Base-by-base conservation (phyloP, 2,113 vertebrate genomes). In the Aythya baeri region DNA sequence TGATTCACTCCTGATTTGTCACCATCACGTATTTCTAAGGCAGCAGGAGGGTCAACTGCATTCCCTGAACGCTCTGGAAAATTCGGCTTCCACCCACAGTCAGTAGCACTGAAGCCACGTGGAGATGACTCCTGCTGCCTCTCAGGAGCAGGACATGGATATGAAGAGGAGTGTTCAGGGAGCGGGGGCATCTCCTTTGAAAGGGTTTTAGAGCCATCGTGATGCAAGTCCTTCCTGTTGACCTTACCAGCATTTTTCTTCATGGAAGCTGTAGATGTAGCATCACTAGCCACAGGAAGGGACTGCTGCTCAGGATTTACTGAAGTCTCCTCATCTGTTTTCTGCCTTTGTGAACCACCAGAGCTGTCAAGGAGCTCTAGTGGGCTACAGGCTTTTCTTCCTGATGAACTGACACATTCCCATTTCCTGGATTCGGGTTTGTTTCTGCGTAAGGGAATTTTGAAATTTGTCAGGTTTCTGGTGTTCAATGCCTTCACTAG, bases 381-480 rank as follows among this genome's bases (percentile, higher is more conserved):
- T 31, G 95, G 91, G 95, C 92, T 96, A 38, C 75, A 96, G 26
- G 49, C 34, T 84, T 97, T 90, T 68, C 75, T 97, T 86, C 96
- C 80, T 66, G 88, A 96, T 63, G 94, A 94, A 61, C 7, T 50
- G 65, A 25, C 18, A 91, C 84, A 93, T 71, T 96, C 27, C 67
- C 13, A 3, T 54, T 96, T 95, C 77, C 73, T 86, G 58, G 87
- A 91, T 75, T 95, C 83, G 90, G 43, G 49, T 77, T 96, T 98
- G 86, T 93, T 96, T 93, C 94, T 97, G 50, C 96, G 94, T 75
- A 97, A 95, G 86, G 97, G 97, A 94, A 98, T 98, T 97, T 96
- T 98, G 91, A 98, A 98, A 93, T 98, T 97, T 88, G 83, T 78
- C 70, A 96, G 27, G 17, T 89, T 95, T 86, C 88, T 91, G 44